These are phyloP conservation scores for Lonchura striata DNA, from an alignment of 2,113 vertebrate genomes.

Conservation along the genomic window DNA sequence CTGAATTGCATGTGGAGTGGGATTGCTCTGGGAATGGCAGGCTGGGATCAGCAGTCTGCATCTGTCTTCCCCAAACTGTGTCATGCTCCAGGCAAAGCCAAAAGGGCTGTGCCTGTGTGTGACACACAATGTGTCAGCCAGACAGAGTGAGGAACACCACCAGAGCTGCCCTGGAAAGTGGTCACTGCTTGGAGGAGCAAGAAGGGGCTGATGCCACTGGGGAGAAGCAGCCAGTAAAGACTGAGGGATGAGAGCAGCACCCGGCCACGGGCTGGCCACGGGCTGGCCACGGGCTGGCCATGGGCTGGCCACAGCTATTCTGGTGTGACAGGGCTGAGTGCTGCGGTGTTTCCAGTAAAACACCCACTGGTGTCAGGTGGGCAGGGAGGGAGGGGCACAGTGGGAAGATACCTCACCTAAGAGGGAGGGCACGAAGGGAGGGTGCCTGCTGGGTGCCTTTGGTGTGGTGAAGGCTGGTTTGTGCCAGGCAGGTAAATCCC, in stretches of 20 bases:
- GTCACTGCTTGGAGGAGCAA: neutral
- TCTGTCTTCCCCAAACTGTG: neutral
- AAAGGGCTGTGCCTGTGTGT: neutral
- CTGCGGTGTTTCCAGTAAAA: neutral
- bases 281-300: neutral
- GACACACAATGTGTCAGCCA: rapidly evolving
- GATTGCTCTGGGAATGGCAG: neutral
- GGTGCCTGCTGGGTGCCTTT: neutral
- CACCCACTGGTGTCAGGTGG: neutral
- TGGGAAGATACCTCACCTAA: neutral
- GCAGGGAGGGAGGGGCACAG: rapidly evolving
- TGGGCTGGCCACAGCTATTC: neutral
- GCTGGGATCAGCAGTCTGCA: neutral
- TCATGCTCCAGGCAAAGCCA: neutral
- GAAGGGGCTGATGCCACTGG: neutral
- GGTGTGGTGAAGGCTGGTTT: neutral
- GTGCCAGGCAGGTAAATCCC: neutral
- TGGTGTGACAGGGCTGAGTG: neutral
- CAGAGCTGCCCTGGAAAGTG: neutral
- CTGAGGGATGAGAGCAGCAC: neutral
- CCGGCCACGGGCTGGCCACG: neutral
- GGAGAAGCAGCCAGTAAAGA: neutral
- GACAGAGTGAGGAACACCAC: neutral
- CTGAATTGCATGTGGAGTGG: rapidly evolving
- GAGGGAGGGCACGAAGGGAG: neutral